Conservation (phyloP, 2,113 vertebrate genomes). For the Formicarius rufipectus region DNA sequence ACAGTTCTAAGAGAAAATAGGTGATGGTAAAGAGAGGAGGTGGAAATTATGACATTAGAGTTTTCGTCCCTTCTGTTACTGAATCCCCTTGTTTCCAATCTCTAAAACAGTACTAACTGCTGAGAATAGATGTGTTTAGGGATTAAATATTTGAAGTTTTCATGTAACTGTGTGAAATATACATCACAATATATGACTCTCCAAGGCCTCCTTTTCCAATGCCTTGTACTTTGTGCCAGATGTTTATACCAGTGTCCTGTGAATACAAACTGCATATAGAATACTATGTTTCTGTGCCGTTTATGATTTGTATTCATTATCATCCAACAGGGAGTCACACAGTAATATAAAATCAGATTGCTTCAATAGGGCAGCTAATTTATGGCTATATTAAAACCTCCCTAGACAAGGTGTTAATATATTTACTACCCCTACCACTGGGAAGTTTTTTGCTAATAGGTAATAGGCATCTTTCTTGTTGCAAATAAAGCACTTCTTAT, state of each 20-base stretch:
- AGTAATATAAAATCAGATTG: not conserved
- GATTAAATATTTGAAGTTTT: not conserved
- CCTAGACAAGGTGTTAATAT: not conserved
- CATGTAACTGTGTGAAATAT: not conserved
- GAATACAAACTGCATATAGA: not conserved
- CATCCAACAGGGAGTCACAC: not conserved
- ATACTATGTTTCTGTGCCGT: not conserved
- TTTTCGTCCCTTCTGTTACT: not conserved
- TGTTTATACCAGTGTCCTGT: not conserved
- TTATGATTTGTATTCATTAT: not conserved
- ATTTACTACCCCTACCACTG: not conserved
- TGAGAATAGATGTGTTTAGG: not conserved
- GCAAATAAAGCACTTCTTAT: not conserved
- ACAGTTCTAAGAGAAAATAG: not conserved
- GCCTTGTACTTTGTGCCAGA: not conserved
- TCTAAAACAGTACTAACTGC: not conserved
- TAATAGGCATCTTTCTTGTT: not conserved
- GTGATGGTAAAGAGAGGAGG: not conserved
- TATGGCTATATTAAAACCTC: not conserved
- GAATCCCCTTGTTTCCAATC: not conserved
- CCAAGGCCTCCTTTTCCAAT: not conserved
- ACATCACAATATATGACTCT: not conserved
- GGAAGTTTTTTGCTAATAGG: not conserved
- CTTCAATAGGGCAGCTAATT: not conserved
- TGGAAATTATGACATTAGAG: not conserved